Evolutionary conservation across 1,140 invertebrate genomes (phyloP), one percentile per base, ranked within the genome.

Genomic region (Drosophila bocqueti): DNA sequence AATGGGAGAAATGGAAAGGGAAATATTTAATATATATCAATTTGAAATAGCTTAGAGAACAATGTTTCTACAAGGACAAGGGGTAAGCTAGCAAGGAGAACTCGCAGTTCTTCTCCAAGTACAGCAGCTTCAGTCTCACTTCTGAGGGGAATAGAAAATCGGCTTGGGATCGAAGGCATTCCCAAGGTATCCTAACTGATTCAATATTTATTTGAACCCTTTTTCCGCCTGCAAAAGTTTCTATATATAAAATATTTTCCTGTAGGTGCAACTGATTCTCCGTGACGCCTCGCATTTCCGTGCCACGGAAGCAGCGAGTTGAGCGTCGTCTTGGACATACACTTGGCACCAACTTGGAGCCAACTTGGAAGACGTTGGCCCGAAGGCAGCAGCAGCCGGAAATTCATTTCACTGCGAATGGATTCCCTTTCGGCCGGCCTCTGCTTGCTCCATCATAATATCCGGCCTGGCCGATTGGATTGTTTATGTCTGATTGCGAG

Each of bases 321-420:
- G 24, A 15, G 6, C 24, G 13, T n/a, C 47, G 47, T 10, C 21
- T 61, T 62, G 29, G 15, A n/a, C 47, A 29, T 13, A 42, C 26
- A 29, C 54, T 57, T n/a, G 16, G 49, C 9, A 9, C 26, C 26
- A 26, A 18, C 18, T 24, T n/a, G 16, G 49, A 31, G 31, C 26
- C 26, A 26, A 18, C 18, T 24, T 15, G 16, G 49, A 24, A 18
- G 42, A 60, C 15, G 45, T 49, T 60, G 54, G 43, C 55, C 16
- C 40, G 26, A n/a, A 31, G 61, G 29, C 47, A 24, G 1, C 15
- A 24, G 24, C 24, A 24, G 38, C 65, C 76, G 76, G 76, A 79
- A 79, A 78, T 72, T 79, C 59, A 78, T 79, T 72, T 79, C 60
- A 57, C 61, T 64, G 43, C 52, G 38, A 34, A 49, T 18, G 26